phyloP scores from a whole-genome alignment of 2,888 invertebrate species.

The Mongoloraphidia duomilia region DNA sequence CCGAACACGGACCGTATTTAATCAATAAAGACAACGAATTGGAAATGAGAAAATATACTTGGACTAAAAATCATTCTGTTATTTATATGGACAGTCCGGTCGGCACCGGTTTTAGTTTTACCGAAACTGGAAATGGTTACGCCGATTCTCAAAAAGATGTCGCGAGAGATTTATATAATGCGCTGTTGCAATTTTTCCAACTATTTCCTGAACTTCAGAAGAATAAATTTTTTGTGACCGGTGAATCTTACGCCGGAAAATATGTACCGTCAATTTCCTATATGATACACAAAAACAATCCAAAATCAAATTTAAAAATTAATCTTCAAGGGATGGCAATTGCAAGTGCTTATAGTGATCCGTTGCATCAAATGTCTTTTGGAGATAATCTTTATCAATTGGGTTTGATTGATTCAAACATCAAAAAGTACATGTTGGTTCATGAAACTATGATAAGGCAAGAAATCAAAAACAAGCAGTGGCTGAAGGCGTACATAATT shows the following conservation, averaged over 20 bases:
- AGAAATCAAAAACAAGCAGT: slow-evolving; percentile 20
- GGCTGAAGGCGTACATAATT: slow-evolving; percentile 22
- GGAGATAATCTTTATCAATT: slow-evolving; percentile 36
- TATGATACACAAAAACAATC: slow-evolving; percentile 36
- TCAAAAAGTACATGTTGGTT: slow-evolving; percentile 14
- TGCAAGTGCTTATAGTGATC: slow-evolving; percentile 38
- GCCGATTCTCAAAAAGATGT: slow-evolving; percentile 36
- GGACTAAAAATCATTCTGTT: slow-evolving; percentile 43
- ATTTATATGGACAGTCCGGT: slow-evolving; percentile 35
- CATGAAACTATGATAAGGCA: slow-evolving; percentile 14
- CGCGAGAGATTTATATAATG: slow-evolving; percentile 32
- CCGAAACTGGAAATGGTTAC: slow-evolving; percentile 36
- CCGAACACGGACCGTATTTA: slow-evolving; percentile 43
- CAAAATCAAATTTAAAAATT: slow-evolving; percentile 24
- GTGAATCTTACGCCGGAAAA: slow-evolving; percentile 48
- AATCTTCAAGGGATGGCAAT: slow-evolving; percentile 39
- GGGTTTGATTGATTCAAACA: slow-evolving; percentile 28
- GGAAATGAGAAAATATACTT: slow-evolving; percentile 33
- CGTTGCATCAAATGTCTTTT: slow-evolving; percentile 35
- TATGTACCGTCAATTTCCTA: slow-evolving; percentile 36
- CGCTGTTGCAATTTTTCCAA: slow-evolving; percentile 41
- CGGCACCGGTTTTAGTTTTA: slow-evolving; percentile 50
- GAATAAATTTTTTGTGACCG: slow-evolving; percentile 43
- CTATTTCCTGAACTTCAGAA: slow-evolving; percentile 37
- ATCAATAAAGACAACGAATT: slow-evolving; percentile 27